Evolutionary conservation across 2,888 invertebrate species (phyloP).

Genomic region (Dynastes tityus): DNA sequence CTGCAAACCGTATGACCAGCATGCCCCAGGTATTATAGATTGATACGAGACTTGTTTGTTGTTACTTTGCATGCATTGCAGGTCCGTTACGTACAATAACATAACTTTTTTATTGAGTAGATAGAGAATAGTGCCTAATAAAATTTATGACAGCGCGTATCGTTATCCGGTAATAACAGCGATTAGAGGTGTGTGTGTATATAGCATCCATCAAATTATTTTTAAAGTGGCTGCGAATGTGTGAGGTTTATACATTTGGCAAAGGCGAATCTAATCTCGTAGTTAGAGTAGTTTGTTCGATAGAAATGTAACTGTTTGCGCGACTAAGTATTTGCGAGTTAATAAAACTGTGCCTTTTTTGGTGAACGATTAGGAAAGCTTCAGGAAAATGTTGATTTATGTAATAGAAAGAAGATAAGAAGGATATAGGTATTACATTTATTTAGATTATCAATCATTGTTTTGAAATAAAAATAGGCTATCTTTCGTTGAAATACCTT

Average conservation of each 20-base stretch:
- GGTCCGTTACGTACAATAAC: neutral
- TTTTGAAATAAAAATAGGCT: constrained; percentile 6
- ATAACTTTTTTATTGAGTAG: constrained; percentile 17
- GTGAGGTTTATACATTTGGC: constrained; percentile 30
- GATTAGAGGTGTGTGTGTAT: constrained; percentile 12
- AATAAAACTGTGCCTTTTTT: constrained; percentile 8
- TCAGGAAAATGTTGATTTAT: constrained; percentile 10
- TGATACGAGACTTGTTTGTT: constrained; percentile 12
- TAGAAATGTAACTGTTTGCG: constrained; percentile 1
- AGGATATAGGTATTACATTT: constrained; percentile 22
- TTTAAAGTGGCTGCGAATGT: constrained; percentile 44
- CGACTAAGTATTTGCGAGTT: no score
- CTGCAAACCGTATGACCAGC: constrained; percentile 14
- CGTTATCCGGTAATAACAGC: constrained; percentile 17
- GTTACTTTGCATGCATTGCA: constrained; percentile 33
- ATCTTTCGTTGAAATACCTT: neutral
- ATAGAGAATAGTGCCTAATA: constrained; percentile 21
- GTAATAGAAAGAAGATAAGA: constrained; percentile 18
- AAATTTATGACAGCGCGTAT: constrained; percentile 27
- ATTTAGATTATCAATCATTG: constrained; percentile 11
- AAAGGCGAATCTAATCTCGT: constrained; percentile 23
- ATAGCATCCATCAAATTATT: constrained; percentile 27
- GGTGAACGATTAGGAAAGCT: neutral
- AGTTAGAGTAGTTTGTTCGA: neutral
- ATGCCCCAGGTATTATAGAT: constrained; percentile 39